Conservation (phyloP, 2,888 invertebrate species). For the Schizaphis graminum region DNA sequence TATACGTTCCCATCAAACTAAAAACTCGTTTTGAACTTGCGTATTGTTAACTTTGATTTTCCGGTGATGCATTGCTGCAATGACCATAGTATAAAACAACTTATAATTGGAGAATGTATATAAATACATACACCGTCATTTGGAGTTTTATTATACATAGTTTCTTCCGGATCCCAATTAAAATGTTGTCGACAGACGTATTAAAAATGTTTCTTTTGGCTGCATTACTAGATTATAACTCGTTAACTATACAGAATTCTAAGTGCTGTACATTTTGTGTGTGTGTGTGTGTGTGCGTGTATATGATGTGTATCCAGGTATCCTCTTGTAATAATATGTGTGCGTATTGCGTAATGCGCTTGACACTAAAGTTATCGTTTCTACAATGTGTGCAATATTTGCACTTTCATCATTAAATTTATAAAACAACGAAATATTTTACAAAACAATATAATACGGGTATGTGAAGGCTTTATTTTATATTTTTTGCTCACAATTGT, state of each 20-base stretch:
- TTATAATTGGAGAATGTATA: constrained; percentile 20
- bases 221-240: background rate
- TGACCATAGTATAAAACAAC: background rate
- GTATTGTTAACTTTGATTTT: constrained; percentile 20
- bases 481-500: background rate
- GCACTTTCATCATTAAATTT: background rate
- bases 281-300: background rate
- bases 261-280: background rate
- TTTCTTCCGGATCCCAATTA: constrained; percentile 14
- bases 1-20: background rate
- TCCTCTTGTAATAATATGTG: background rate
- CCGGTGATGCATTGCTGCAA: background rate
- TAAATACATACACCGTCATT: background rate
- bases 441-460: background rate
- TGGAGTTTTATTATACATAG: background rate
- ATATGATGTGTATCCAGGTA: background rate
- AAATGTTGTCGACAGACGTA: background rate
- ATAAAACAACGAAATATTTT: background rate
- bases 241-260: background rate
- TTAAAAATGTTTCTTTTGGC: background rate
- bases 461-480: background rate
- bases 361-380: background rate
- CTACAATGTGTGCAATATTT: background rate
- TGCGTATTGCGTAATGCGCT: background rate
- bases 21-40: background rate